phyloP scores from a whole-genome alignment of 2,888 invertebrate species.

The Philhelius pedissequus region DNA sequence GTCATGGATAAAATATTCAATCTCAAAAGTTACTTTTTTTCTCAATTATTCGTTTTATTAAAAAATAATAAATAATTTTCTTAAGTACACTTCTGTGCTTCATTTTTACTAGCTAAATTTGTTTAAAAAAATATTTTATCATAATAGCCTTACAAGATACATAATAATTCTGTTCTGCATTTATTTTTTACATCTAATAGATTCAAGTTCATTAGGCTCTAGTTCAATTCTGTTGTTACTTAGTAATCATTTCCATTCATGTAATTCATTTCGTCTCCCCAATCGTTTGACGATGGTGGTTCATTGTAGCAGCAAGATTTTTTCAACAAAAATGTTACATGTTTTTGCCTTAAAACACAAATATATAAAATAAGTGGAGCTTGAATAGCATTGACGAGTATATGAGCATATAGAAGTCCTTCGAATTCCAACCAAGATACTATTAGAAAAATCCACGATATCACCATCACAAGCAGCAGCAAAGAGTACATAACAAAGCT shows the following conservation, averaged over 20 bases:
- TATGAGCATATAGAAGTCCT: conserved; percentile 86
- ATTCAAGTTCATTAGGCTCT: conserved; percentile 8
- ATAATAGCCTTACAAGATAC: conserved; percentile 46
- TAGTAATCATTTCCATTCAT: conserved; percentile 84
- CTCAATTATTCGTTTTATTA: conserved; percentile 7
- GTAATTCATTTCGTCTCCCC: conserved; percentile 94
- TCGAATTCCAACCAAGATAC: conserved; percentile 88
- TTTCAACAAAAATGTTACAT: conserved; percentile 87
- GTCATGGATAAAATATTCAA: not conserved
- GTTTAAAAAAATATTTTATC: conserved; percentile 15
- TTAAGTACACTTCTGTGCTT: conserved; percentile 67
- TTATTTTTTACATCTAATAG: conserved; percentile 31
- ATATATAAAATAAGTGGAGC: conserved; percentile 87
- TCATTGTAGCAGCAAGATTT: conserved; percentile 90
- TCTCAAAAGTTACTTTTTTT: not conserved
- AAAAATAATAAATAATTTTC: conserved; percentile 60
- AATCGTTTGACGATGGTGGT: conserved; percentile 87
- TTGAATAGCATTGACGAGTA: conserved; percentile 87
- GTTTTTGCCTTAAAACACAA: conserved; percentile 87
- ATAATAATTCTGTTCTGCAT: not conserved
- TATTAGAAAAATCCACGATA: conserved; percentile 88
- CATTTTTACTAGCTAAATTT: not conserved
- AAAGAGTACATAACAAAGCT: conserved; percentile 90
- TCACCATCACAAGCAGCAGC: conserved; percentile 86
- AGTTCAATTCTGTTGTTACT: not conserved